A percentile compares a stretch with the other conserved stretches of the same genome.
Conservation (phyloP, 2,888 invertebrate species). For the Meiosimyza decipiens region DNA sequence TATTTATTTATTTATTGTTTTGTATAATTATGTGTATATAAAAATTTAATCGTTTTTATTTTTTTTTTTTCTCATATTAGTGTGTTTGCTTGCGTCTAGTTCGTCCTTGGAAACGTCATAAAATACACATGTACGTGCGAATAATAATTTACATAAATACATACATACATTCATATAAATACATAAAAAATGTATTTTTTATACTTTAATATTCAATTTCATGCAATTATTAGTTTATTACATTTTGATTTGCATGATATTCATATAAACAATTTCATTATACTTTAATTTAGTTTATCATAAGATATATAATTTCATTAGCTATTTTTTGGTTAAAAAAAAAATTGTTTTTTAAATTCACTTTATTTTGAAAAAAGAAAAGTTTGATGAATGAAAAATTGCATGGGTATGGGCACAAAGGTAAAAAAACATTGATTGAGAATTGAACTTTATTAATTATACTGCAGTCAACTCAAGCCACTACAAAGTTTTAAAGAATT, state of each 20-base stretch:
- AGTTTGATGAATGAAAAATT: too few species aligned
- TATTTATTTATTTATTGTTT: constrained; percentile 7
- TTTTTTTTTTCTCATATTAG: background rate
- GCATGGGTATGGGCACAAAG: too few species aligned
- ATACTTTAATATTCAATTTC: background rate
- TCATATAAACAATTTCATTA: background rate
- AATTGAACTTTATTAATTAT: too few species aligned
- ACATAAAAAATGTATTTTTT: constrained; percentile 17
- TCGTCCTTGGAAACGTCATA: background rate
- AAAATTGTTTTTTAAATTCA: too few species aligned
- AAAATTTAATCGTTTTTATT: background rate
- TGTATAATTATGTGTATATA: constrained; percentile 8
- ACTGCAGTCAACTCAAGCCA: too few species aligned
- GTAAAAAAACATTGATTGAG: too few species aligned
- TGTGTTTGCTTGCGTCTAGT: background rate
- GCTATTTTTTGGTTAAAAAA: background rate
- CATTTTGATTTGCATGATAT: background rate
- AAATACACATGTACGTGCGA: constrained; percentile 18
- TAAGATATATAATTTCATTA: background rate
- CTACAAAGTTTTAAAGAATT: too few species aligned
- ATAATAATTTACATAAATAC: constrained; percentile 1
- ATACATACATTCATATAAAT: constrained; percentile 17
- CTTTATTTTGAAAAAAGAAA: too few species aligned
- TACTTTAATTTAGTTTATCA: too few species aligned
- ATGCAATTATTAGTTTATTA: background rate